These are phyloP conservation scores for Lindbergichthys nudifrons DNA, from an alignment of 2,797 vertebrate genomes.

Conservation along the genomic window DNA sequence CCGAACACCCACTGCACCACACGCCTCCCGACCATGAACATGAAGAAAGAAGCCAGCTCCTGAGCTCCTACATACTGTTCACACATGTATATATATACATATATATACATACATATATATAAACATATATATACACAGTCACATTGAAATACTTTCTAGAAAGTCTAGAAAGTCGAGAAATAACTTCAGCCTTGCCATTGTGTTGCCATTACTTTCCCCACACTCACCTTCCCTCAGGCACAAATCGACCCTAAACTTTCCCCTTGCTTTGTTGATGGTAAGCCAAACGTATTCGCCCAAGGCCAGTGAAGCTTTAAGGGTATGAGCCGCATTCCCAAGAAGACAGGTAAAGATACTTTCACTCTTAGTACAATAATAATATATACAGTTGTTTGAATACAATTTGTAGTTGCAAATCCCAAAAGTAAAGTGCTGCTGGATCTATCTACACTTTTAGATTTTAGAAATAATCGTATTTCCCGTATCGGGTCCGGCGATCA, in stretches of 20 bases:
- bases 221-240: slow-evolving; percentile 16
- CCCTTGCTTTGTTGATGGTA: background rate
- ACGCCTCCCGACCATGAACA: too few relatives aligned
- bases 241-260: background rate
- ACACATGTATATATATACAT: too few relatives aligned
- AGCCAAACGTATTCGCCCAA: background rate
- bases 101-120: too few relatives aligned
- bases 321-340: background rate
- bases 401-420: background rate
- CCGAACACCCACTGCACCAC: too few relatives aligned
- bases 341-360: background rate
- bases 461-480: too few relatives aligned
- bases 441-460: too few relatives aligned
- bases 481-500: too few relatives aligned
- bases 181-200: background rate
- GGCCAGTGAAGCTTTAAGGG: background rate
- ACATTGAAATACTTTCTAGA: too few relatives aligned
- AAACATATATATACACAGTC: too few relatives aligned
- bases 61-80: too few relatives aligned
- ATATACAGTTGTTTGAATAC: background rate
- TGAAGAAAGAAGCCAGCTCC: background rate
- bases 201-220: background rate
- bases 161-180: background rate
- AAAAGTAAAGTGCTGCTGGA: too few relatives aligned
- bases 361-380: background rate